phyloP scores from a whole-genome alignment of 1,140 invertebrate genomes.

The Drosophila obscura region DNA sequence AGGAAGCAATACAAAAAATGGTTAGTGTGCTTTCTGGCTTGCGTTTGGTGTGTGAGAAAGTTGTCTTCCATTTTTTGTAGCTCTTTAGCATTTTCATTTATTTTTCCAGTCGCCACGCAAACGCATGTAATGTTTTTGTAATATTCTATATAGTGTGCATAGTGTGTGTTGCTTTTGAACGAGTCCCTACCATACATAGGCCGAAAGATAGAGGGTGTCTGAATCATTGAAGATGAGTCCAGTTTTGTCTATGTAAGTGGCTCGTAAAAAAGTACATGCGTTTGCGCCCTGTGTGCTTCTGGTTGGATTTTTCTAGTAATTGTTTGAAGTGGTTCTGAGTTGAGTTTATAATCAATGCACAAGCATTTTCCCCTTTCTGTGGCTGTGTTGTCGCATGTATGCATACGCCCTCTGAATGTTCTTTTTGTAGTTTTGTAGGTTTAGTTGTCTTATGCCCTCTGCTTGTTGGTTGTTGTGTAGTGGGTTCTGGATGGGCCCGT shows the following conservation, averaged over 20 bases:
- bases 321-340: conserved; percentile 9
- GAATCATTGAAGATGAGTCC: conserved; percentile 31
- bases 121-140: conserved; percentile 60
- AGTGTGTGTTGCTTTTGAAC: conserved; percentile 60
- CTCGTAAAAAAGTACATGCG: conserved; percentile 78
- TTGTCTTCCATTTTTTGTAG: conserved; percentile 34
- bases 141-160: conserved; percentile 22
- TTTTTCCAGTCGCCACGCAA: conserved; percentile 49
- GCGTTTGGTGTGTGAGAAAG: conserved; percentile 28
- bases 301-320: conserved; percentile 9
- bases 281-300: conserved; percentile 49
- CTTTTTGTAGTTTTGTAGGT: background rate
- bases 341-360: conserved; percentile 19
- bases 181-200: conserved; percentile 59
- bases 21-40: conserved; percentile 44
- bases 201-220: conserved; percentile 20
- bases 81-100: conserved; percentile 54
- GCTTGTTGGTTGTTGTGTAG: conserved; percentile 25
- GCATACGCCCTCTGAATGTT: conserved; percentile 16
- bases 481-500: conserved; percentile 41
- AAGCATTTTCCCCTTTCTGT: conserved; percentile 14
- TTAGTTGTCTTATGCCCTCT: conserved; percentile 4
- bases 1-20: conserved; percentile 56
- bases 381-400: conserved; percentile 29
- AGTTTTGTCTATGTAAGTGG: conserved; percentile 58